Percentiles rank a stretch among this genome's conserved stretches.
phyloP scores from a whole-genome alignment of 2,113 vertebrate genomes.

The Triplophysa dalaica region DNA sequence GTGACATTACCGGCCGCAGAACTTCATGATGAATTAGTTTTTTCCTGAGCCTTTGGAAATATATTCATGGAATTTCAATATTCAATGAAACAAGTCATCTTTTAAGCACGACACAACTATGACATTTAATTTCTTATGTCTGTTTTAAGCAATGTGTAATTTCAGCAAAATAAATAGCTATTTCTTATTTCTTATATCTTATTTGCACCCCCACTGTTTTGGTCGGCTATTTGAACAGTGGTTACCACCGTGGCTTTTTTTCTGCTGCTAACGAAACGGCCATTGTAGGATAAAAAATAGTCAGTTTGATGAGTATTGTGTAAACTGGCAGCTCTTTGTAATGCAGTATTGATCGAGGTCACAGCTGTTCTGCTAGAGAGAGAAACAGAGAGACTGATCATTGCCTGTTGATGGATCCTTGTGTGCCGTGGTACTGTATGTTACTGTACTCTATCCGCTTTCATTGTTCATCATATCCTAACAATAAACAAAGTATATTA shows the following conservation, averaged over 20 bases:
- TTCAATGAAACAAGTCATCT: conserved; percentile 76
- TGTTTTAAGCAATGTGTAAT: conserved; percentile 66
- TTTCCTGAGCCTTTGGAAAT: conserved; percentile 69
- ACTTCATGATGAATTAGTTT: conserved; percentile 76
- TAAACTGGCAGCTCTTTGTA: conserved; percentile 77
- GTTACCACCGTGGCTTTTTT: conserved; percentile 60
- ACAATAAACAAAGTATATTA: neutral
- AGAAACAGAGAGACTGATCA: conserved; percentile 60
- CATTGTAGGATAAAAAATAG: conserved; percentile 78
- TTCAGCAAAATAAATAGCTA: conserved; percentile 75
- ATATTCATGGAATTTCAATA: conserved; percentile 83
- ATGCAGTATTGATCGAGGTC: conserved; percentile 77
- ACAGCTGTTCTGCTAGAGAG: conserved; percentile 65
- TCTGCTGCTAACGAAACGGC: conserved; percentile 73
- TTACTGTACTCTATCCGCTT: neutral
- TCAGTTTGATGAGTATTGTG: conserved; percentile 80
- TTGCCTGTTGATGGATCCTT: conserved; percentile 77
- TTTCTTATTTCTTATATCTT: no score
- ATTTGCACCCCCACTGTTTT: conserved; percentile 42
- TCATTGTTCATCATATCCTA: neutral
- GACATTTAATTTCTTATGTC: conserved; percentile 75
- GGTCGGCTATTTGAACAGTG: conserved; percentile 71
- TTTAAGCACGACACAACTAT: conserved; percentile 73
- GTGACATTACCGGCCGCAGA: conserved; percentile 71
- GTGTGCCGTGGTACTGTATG: conserved; percentile 56